phyloP scores from a whole-genome alignment of 1,140 invertebrate species.

The Saccostrea glomerata region DNA sequence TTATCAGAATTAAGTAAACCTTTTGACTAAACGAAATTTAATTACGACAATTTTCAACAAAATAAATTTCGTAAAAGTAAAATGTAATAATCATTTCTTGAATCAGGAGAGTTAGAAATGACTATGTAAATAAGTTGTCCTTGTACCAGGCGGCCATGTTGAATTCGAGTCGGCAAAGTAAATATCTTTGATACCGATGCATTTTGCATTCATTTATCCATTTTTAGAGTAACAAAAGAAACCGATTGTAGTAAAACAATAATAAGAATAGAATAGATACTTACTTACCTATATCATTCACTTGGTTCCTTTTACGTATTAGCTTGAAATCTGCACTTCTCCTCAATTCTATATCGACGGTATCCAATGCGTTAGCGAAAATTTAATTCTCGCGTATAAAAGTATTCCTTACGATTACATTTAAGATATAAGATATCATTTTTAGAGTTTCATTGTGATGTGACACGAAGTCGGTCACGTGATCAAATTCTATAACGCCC shows the following conservation, averaged over 20 bases:
- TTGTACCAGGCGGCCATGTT: conserved; percentile 35
- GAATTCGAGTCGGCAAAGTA: conserved; percentile 38
- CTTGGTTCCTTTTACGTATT: background rate
- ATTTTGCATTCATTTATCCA: conserved; percentile 35
- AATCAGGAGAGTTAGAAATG: conserved; percentile 34
- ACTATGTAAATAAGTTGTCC: conserved; percentile 36
- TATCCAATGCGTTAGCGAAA: too few relatives aligned
- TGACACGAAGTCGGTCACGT: too few relatives aligned
- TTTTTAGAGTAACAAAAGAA: background rate
- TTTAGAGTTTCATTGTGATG: too few relatives aligned
- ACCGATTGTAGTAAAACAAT: background rate
- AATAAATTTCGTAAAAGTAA: conserved; percentile 38
- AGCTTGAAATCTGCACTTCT: conserved; percentile 30
- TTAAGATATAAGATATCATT: too few relatives aligned
- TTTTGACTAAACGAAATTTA: conserved; percentile 32
- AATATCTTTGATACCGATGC: conserved; percentile 33
- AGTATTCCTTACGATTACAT: too few relatives aligned
- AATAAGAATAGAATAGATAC: background rate
- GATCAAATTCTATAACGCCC: too few relatives aligned
- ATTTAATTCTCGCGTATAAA: too few relatives aligned
- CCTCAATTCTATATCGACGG: conserved; percentile 7
- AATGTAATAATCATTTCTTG: background rate
- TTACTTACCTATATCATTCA: background rate
- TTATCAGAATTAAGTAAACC: conserved; percentile 40
- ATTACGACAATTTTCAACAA: conserved; percentile 24